Evolutionary conservation across 2,888 invertebrate species (phyloP).

Genomic region (Sipha maydis): DNA sequence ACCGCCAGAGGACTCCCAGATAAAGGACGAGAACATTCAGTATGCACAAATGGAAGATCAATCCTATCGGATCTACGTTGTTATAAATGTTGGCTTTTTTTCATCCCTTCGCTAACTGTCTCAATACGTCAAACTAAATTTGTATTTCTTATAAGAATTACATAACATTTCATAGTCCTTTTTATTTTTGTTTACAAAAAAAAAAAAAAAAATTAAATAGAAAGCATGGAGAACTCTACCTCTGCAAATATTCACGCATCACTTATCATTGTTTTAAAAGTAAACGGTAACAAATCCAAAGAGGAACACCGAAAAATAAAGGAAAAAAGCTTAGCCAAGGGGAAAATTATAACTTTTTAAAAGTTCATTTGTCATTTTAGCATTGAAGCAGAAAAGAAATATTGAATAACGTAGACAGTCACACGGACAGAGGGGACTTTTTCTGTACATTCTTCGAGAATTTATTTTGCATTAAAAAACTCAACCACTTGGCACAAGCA

Average conservation of each 20-base stretch:
- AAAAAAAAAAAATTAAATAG: background rate
- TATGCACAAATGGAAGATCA: background rate
- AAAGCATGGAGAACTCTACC: background rate
- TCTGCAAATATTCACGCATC: constrained; percentile 29
- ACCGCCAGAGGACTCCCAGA: constrained; percentile 20
- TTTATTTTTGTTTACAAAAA: background rate
- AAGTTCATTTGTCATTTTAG: constrained; percentile 62
- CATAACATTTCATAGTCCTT: background rate
- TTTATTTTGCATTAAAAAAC: constrained; percentile 58
- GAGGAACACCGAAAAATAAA: constrained; percentile 35
- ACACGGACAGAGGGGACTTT: constrained; percentile 6
- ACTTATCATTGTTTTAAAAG: constrained; percentile 42
- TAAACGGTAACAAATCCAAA: constrained; percentile 52
- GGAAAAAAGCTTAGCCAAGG: constrained; percentile 39
- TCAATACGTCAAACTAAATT: background rate
- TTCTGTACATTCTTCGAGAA: constrained; percentile 48
- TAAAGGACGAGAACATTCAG: constrained; percentile 7
- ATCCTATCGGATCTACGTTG: background rate
- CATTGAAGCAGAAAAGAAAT: constrained; percentile 60
- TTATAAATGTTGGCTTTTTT: background rate
- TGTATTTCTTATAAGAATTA: background rate
- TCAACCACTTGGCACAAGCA: constrained; percentile 48
- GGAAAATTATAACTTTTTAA: constrained; percentile 59
- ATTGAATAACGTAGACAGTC: constrained; percentile 50
- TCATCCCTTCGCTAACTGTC: background rate